Evolutionary conservation across 2,797 vertebrate genomes (phyloP).

Genomic region (Sebastes iracundus): DNA sequence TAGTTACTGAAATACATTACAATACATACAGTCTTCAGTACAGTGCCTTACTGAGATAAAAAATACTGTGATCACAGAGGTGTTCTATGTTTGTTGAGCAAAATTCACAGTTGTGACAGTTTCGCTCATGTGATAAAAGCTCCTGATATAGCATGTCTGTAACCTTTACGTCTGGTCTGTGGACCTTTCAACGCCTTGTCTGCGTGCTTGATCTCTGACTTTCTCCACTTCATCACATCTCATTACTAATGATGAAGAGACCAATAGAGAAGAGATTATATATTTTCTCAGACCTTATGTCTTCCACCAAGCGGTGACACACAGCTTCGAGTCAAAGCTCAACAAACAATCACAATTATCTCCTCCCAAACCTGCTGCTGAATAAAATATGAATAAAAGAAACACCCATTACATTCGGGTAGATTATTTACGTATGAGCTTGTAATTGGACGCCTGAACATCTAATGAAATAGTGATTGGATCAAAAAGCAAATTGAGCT

Average conservation of each 20-base stretch:
- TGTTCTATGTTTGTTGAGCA: not conserved
- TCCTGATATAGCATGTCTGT: not conserved
- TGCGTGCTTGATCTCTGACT: not conserved
- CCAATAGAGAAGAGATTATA: not conserved
- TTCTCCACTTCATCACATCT: not conserved
- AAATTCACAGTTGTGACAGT: not conserved
- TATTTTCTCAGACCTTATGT: not conserved
- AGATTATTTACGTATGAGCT: not conserved
- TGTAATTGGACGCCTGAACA: not conserved
- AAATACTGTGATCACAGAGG: not conserved
- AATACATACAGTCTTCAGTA: not conserved
- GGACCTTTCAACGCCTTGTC: not conserved
- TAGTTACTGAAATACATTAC: not conserved
- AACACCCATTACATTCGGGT: not conserved
- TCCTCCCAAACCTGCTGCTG: not conserved
- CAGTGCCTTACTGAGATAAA: not conserved
- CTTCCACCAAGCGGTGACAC: not conserved
- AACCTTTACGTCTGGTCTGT: not conserved
- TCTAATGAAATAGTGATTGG: not conserved
- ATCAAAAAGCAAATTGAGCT: not conserved
- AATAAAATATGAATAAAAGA: not conserved
- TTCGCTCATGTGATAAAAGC: not conserved
- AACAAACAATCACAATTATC: not conserved
- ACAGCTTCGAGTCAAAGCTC: not conserved
- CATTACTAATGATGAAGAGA: not conserved